A percentile compares a stretch with the other conserved stretches of the same genome.
Conservation (phyloP, 2,797 vertebrate species). For the Pangasius macronema region DNA sequence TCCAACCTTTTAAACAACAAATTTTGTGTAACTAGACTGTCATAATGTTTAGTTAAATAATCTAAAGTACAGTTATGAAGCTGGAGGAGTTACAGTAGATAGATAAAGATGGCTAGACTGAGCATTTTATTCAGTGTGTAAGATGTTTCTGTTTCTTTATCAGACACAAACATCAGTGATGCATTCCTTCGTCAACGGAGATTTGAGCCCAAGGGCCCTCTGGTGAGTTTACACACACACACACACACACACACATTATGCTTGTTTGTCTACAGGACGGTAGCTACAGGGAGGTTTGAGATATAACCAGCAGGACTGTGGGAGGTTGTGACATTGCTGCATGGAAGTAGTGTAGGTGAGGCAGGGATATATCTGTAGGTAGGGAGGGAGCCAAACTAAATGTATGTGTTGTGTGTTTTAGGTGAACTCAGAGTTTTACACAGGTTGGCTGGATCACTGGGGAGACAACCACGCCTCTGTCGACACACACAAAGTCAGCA, state of each 20-base stretch:
- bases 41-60: background rate
- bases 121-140: background rate
- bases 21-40: background rate
- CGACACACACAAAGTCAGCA: slow-evolving; percentile 72
- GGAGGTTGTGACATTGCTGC: background rate
- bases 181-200: slow-evolving; percentile 84
- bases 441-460: slow-evolving; percentile 99
- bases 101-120: background rate
- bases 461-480: slow-evolving; percentile 80
- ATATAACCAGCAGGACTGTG: background rate
- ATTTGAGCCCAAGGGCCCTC: slow-evolving; percentile 85
- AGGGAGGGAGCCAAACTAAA: background rate
- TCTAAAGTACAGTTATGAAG: background rate
- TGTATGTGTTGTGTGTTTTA: slow-evolving; percentile 60
- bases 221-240: slow-evolving; percentile 77
- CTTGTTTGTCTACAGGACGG: background rate
- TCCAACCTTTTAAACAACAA: background rate
- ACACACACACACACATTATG: background rate
- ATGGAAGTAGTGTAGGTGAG: background rate
- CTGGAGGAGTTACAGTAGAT: background rate
- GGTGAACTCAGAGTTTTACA: slow-evolving; percentile 99
- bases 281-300: background rate
- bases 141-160: background rate
- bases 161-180: slow-evolving; percentile 81
- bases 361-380: too few species aligned